Conservation (phyloP, 1,140 invertebrate genomes). For the Rhynchophorus ferrugineus region DNA sequence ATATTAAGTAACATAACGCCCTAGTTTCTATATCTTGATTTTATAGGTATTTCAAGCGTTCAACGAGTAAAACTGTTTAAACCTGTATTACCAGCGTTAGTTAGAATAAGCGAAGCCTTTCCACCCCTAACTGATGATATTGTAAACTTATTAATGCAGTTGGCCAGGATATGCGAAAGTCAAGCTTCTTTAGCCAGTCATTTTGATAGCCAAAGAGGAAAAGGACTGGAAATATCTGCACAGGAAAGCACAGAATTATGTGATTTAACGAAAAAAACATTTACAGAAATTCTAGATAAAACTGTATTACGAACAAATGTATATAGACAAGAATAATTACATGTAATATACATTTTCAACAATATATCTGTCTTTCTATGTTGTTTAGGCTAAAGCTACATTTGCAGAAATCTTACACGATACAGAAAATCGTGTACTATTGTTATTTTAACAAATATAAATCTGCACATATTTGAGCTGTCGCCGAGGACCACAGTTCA, state of each 20-base stretch:
- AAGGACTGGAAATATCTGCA: conserved; percentile 45
- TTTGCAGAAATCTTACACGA: no score
- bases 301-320: conserved; percentile 51
- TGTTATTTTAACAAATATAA: no score
- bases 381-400: no score
- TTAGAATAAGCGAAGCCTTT: conserved; percentile 83
- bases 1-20: neutral
- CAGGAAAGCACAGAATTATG: conserved; percentile 50
- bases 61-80: conserved; percentile 74
- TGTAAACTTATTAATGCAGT: conserved; percentile 72
- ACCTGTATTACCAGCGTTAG: conserved; percentile 73
- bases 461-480: no score
- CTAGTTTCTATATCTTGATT: conserved; percentile 1
- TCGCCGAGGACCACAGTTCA: no score
- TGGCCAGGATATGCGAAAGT: conserved; percentile 78
- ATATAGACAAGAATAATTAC: conserved; percentile 38
- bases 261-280: conserved; percentile 56
- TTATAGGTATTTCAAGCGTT: conserved; percentile 67
- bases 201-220: conserved; percentile 47
- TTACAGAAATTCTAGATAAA: conserved; percentile 51
- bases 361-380: no score
- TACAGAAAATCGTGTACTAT: no score
- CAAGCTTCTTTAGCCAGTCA: conserved; percentile 67
- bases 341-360: neutral
- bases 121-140: conserved; percentile 88